Evolutionary conservation across 2,888 invertebrate genomes (phyloP).

Genomic region (Lepidochrysops patricia): DNA sequence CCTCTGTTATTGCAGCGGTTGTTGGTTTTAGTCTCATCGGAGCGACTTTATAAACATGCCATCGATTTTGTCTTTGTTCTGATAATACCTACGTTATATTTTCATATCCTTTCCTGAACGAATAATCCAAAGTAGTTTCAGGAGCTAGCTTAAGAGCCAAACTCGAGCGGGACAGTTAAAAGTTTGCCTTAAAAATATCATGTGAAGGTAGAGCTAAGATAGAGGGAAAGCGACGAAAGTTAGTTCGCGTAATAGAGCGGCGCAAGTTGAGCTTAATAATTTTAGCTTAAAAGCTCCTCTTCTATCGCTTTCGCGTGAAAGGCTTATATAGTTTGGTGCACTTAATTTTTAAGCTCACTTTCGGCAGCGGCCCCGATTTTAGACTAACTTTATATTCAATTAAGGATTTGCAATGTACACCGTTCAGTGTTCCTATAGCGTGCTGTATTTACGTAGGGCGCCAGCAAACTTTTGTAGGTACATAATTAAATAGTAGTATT

Average conservation of each 20-base stretch:
- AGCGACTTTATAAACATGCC: not conserved
- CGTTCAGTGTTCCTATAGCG: not conserved
- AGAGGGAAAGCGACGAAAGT: constrained; percentile 40
- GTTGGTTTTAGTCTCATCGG: constrained; percentile 20
- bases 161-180: not conserved
- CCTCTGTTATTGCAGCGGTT: constrained; percentile 26
- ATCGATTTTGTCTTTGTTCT: not conserved
- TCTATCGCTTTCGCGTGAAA: constrained; percentile 57
- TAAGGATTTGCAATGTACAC: constrained; percentile 20
- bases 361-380: constrained; percentile 43
- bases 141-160: not conserved
- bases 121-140: not conserved
- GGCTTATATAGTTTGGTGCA: constrained; percentile 48
- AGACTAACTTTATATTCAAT: constrained; percentile 30
- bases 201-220: constrained; percentile 16
- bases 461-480: too few relatives aligned
- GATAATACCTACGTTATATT: not conserved
- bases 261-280: constrained; percentile 64
- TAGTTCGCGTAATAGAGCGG: constrained; percentile 40
- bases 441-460: not conserved
- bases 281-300: constrained; percentile 68
- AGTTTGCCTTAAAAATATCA: constrained; percentile 7
- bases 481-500: too few relatives aligned
- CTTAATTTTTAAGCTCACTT: constrained; percentile 58
- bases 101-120: not conserved